Evolutionary conservation across 2,888 invertebrate species (phyloP), one percentile per base, ranked within the genome.

Genomic region (Acrocyrtus sp.): DNA sequence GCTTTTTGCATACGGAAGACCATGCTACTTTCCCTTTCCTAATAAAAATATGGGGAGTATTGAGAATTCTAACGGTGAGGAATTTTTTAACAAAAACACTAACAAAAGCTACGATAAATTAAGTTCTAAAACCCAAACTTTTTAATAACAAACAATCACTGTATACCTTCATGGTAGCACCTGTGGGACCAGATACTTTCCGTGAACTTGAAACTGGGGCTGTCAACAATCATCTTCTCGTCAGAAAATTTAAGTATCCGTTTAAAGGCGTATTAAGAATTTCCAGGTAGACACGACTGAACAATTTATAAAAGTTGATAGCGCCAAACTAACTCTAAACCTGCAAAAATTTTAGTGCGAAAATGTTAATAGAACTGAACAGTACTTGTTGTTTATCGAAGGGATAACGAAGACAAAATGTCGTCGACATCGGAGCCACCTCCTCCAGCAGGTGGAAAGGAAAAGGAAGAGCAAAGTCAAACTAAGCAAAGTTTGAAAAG

Each of bases 141-240:
- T n/a, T n/a, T n/a, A n/a, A n/a, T n/a, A n/a, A n/a, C n/a, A n/a
- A n/a, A n/a, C n/a, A n/a, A n/a, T n/a, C n/a, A n/a, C n/a, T n/a
- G n/a, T 17, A 62, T 54, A 53, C 57, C 48, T 70, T 63, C 62
- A 70, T 70, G 70, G 70, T 70, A 63, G 70, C 70, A 63, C 57
- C 70, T 50, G 57, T 63, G 43, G 39, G 43, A 29, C 27, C 50
- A 0, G 17, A n/a, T 56, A 41, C 43, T 57, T n/a, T 51, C 70
- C n/a, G n/a, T 57, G 50, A 63, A 39, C 50, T 62, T 27, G 63
- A 57, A 17, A 51, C 50, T 29, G 57, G 50, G 61, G 63, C 50
- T 34, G 39, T 12, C n/a, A 50, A 17, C 12, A 50, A 70, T 24
- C 26, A 29, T 43, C 70, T 41, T 26, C 63, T 63, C 17, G 19